Evolutionary conservation across 2,888 invertebrate genomes (phyloP).

Genomic region (Aporophyla lueneburgensis): DNA sequence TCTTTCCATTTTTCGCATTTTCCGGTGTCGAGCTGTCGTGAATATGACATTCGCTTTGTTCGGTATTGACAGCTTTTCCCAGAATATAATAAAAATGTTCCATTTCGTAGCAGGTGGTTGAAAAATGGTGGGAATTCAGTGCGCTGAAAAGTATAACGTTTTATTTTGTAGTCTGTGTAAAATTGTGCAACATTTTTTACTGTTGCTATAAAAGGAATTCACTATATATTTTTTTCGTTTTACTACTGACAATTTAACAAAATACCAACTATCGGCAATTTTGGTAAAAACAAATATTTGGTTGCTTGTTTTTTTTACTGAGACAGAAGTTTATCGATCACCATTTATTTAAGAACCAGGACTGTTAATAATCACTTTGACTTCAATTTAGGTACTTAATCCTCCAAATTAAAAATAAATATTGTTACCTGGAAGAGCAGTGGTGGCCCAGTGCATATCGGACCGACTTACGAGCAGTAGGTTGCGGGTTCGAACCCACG

Average conservation of each 20-base stretch:
- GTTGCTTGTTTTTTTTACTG: too few relatives aligned
- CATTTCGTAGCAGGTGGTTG: slow-evolving; percentile 20
- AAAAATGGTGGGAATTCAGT: slow-evolving; percentile 15
- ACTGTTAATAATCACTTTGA: too few relatives aligned
- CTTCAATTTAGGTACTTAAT: too few relatives aligned
- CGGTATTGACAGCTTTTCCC: slow-evolving; percentile 38
- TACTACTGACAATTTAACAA: background rate
- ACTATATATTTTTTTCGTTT: background rate
- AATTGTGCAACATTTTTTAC: background rate
- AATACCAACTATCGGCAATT: background rate
- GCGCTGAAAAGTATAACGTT: background rate
- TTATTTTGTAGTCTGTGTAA: background rate
- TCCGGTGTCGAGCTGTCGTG: slow-evolving; percentile 68
- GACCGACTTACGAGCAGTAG: too few relatives aligned
- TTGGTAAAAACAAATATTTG: too few relatives aligned
- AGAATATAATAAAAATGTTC: slow-evolving; percentile 32
- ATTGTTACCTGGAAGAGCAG: too few relatives aligned
- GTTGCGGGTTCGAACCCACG: too few relatives aligned
- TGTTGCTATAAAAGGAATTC: background rate
- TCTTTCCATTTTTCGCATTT: slow-evolving; percentile 74
- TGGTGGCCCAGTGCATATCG: too few relatives aligned
- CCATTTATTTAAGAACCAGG: too few relatives aligned
- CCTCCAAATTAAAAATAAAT: too few relatives aligned
- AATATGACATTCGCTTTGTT: slow-evolving; percentile 66
- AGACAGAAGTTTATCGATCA: too few relatives aligned